Evolutionary conservation across 1,140 invertebrate species (phyloP), one percentile per base, ranked within the genome.

Genomic region (Linepithema humile): DNA sequence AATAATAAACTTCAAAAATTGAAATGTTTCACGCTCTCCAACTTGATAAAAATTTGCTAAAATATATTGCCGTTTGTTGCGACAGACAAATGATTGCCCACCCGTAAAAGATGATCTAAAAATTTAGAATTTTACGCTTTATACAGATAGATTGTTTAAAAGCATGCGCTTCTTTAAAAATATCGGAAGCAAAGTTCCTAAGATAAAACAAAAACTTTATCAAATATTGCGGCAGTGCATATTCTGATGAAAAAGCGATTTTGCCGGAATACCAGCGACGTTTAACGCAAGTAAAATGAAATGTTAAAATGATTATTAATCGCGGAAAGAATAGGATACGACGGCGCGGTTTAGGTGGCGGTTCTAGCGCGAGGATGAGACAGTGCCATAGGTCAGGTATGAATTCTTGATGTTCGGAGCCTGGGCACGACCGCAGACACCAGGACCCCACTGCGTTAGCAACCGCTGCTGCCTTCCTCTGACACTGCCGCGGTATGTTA

Each of bases 341-440:
- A 74, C 38, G 9, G 48, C 12, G 45, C 43, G 45, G 38, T 53
- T 29, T 80, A 80, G 35, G 40, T 45, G 12, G 48, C 3, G 73
- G 40, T 35, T 64, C 78, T 23, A 48, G 48, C 26, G 17, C 38
- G 15, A 43, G 35, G 35, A 23, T 75, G 53, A 69, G n/a, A 23
- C 60, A 26, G 32, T 53, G 55, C 17, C 89, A 75, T 91, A 92
- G 90, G 88, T 91, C 91, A 91, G 70, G 69, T 85, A 91, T 92
- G 87, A 93, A 93, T 92, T 90, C 80, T 93, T 93, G 88, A 93
- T 89, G 57, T 35, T 50, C 74, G 26, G 64, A 88, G 85, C 85
- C 86, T 84, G 72, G 84, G 88, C 87, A 86, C 85, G 88, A 92
- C 91, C 89, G 80, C 87, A 90, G 88, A 93, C 89, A 89, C 55